Percentiles rank a stretch among this genome's conserved stretches.
Conservation (phyloP, 2,888 invertebrate species). For the Tenthredo distinguenda region DNA sequence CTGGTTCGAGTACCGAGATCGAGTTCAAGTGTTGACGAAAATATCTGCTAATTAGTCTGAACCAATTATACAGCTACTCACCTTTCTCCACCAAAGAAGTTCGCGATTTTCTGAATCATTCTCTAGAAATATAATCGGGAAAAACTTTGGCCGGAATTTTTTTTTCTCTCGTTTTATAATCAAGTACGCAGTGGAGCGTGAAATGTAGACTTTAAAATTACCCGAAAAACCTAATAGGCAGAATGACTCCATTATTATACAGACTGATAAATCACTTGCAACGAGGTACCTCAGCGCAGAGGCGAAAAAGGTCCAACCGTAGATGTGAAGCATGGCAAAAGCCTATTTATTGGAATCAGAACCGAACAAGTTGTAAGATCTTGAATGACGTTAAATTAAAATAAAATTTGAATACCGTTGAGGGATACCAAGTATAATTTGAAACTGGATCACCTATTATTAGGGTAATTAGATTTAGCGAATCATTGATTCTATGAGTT, state of each 20-base stretch:
- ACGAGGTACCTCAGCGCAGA: background rate
- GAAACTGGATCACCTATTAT: background rate
- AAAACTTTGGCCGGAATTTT: background rate
- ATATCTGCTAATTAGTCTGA: conserved; percentile 20
- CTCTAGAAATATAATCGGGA: background rate
- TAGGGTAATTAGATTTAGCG: background rate
- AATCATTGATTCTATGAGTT: background rate
- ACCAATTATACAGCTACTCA: conserved; percentile 12
- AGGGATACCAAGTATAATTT: background rate
- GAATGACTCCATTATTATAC: background rate
- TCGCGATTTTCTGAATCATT: background rate
- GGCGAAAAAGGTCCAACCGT: background rate
- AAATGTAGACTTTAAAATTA: conserved; percentile 6
- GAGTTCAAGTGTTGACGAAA: conserved; percentile 28
- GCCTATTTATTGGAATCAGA: background rate
- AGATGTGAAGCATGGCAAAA: background rate
- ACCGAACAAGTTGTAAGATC: background rate
- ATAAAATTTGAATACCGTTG: background rate
- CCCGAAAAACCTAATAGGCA: background rate
- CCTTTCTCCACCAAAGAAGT: background rate
- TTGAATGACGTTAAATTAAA: background rate
- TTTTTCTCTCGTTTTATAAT: background rate
- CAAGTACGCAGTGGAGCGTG: background rate
- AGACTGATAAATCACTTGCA: background rate
- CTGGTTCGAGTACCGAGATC: background rate